Conservation (phyloP, 2,113 vertebrate genomes). For the Parus major region DNA sequence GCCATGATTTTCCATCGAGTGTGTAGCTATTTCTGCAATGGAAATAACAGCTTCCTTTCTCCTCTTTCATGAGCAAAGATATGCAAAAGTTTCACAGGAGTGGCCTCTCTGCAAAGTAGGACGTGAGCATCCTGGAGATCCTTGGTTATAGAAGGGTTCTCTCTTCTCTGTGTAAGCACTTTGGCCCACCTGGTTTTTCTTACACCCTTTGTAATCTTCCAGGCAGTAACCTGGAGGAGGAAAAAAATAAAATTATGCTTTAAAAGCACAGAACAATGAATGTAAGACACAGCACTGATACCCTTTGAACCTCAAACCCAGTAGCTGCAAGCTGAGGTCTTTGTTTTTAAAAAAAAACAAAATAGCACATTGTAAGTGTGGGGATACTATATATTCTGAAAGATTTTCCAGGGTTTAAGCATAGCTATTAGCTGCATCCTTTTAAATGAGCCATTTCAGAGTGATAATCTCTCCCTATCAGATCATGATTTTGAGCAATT, state of each 20-base stretch:
- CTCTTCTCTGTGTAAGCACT: neutral
- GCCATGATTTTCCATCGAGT: fast-evolving
- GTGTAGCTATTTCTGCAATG: neutral
- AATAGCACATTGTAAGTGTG: neutral
- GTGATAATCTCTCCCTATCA: slow-evolving; percentile 19
- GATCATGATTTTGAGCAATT: slow-evolving; percentile 2
- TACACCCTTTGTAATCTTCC: neutral
- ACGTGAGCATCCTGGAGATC: neutral
- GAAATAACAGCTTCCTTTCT: neutral
- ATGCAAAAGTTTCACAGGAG: fast-evolving
- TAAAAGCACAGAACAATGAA: neutral
- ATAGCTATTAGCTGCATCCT: neutral
- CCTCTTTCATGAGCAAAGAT: neutral
- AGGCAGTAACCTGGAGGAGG: neutral
- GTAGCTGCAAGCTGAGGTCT: neutral
- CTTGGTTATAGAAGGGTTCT: neutral
- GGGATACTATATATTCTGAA: neutral
- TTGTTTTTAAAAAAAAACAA: too few relatives aligned
- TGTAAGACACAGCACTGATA: neutral
- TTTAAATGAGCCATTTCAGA: slow-evolving; percentile 7
- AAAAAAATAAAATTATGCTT: neutral
- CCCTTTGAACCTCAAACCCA: neutral
- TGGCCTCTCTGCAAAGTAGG: neutral
- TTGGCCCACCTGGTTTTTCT: neutral
- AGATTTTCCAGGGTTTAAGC: neutral